These are phyloP conservation scores for Lepus americanus DNA, from an alignment of 2,113 vertebrate species.

Conservation along the genomic window DNA sequence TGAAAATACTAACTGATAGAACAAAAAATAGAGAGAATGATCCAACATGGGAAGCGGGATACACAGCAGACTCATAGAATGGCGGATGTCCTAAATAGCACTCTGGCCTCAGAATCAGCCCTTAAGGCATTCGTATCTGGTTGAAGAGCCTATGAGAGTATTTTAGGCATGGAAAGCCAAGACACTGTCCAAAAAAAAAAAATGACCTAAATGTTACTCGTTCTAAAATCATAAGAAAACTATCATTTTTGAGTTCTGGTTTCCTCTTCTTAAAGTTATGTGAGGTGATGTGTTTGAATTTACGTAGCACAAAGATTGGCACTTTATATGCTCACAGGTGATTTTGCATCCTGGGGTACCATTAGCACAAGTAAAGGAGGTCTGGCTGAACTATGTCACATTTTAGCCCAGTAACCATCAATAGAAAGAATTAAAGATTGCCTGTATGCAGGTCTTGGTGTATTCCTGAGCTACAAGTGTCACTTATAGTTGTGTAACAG, in stretches of 20 bases:
- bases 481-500: constrained; percentile 65
- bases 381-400: constrained; percentile 9
- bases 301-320: neutral
- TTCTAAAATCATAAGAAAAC: neutral
- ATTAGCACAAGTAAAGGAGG: constrained; percentile 34
- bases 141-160: too few species aligned
- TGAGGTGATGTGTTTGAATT: neutral
- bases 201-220: neutral
- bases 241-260: neutral
- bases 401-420: constrained; percentile 42
- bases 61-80: too few species aligned
- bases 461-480: constrained; percentile 23
- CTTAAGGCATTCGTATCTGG: too few species aligned
- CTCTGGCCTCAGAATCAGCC: too few species aligned
- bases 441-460: neutral
- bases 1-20: too few species aligned
- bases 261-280: neutral
- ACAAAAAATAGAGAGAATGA: too few species aligned
- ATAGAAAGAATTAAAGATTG: constrained; percentile 36
- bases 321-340: neutral
- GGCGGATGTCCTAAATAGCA: too few species aligned
- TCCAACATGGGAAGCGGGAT: too few species aligned
- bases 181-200: too few species aligned
- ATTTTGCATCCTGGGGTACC: neutral
- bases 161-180: too few species aligned